These are phyloP conservation scores for Camelus bactrianus DNA, from an alignment of 2,113 vertebrate species.

Conservation along the genomic window DNA sequence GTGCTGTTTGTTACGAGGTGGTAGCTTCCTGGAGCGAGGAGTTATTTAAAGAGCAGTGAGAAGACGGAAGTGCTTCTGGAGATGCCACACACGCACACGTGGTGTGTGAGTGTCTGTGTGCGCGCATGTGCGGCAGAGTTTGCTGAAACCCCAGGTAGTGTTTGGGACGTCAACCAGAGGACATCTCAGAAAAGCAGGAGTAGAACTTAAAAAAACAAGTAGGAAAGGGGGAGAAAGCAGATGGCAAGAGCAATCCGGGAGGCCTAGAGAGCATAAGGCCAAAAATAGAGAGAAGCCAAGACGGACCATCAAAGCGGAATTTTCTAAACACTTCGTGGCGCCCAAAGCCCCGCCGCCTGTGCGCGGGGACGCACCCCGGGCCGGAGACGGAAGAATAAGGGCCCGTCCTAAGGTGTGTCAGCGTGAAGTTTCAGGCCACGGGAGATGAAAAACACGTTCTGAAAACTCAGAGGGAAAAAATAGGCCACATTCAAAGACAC, in stretches of 20 bases:
- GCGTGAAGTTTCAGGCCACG: accelerated
- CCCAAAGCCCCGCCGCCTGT: accelerated
- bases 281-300: background rate
- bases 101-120: background rate
- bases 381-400: background rate
- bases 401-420: accelerated
- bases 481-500: background rate
- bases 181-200: background rate
- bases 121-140: background rate
- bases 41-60: background rate
- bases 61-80: no score
- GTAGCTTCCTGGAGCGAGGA: background rate
- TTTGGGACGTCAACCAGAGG: background rate
- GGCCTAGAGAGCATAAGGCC: background rate
- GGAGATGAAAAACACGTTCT: background rate
- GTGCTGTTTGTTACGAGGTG: background rate
- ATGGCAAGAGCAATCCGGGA: background rate
- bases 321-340: background rate
- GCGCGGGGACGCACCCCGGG: accelerated
- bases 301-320: background rate
- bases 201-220: background rate
- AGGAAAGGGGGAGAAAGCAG: background rate
- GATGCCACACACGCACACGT: background rate
- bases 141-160: background rate
- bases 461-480: background rate